Conservation (phyloP, 2,888 invertebrate genomes). For the Mythimna loreyi region DNA sequence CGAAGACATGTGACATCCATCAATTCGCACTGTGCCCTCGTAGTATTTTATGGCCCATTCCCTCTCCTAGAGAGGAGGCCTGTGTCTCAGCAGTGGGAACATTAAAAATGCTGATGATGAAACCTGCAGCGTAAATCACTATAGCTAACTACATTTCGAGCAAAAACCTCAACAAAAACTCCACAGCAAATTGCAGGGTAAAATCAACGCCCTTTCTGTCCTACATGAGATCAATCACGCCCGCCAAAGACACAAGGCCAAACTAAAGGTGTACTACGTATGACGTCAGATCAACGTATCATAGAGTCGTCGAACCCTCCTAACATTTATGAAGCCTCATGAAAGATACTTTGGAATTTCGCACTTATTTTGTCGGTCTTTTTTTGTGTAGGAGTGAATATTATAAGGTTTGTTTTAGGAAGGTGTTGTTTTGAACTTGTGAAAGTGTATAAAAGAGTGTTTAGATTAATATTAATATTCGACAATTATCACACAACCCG, state of each 20-base stretch:
- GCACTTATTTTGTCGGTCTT: conserved; percentile 7
- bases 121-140: not conserved
- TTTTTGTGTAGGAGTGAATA: not conserved
- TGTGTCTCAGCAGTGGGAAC: too few relatives aligned
- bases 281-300: conserved; percentile 29
- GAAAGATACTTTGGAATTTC: conserved; percentile 21
- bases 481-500: too few relatives aligned
- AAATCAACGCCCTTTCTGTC: conserved; percentile 23
- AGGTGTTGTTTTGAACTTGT: conserved; percentile 1
- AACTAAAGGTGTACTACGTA: conserved; percentile 38
- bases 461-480: too few relatives aligned
- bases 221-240: conserved; percentile 48
- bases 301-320: conserved; percentile 14
- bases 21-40: too few relatives aligned
- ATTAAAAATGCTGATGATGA: too few relatives aligned
- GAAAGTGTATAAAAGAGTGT: not conserved
- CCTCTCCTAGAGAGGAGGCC: too few relatives aligned
- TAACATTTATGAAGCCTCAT: conserved; percentile 22
- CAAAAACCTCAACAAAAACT: not conserved
- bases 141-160: not conserved
- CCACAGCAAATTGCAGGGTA: not conserved
- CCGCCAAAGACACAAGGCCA: conserved; percentile 48
- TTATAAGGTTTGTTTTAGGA: not conserved
- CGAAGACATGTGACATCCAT: too few relatives aligned
- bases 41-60: too few relatives aligned